Percentiles rank a stretch among this genome's conserved stretches.
Evolutionary conservation across 2,888 invertebrate species (phyloP).

Genomic region (Melanostoma mellinum): DNA sequence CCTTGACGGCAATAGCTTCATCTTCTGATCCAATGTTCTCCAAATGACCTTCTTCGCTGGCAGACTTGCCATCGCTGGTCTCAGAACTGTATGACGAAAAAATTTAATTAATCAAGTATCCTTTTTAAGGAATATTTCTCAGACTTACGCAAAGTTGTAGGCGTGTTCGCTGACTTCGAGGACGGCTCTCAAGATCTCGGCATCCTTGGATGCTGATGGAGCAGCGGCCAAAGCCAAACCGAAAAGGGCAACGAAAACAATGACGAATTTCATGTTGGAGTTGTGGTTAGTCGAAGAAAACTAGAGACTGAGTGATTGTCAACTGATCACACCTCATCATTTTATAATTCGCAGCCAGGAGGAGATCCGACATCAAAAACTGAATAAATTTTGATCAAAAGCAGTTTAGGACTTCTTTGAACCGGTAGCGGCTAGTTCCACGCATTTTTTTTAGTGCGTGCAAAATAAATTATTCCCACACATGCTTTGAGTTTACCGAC

Average conservation of each 20-base stretch:
- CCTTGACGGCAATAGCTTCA: too few relatives aligned
- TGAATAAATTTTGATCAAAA: too few relatives aligned
- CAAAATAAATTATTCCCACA: too few relatives aligned
- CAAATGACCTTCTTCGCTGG: constrained; percentile 82
- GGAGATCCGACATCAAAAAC: not conserved
- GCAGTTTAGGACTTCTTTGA: too few relatives aligned
- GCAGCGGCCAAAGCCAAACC: constrained; percentile 78
- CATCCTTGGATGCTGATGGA: constrained; percentile 81
- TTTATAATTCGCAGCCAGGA: constrained; percentile 62
- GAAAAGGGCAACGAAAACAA: constrained; percentile 76
- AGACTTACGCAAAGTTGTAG: constrained; percentile 62
- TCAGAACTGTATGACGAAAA: constrained; percentile 81
- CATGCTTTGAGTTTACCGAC: too few relatives aligned
- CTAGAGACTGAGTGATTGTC: constrained; percentile 65
- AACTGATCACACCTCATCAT: constrained; percentile 9
- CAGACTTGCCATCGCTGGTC: constrained; percentile 84
- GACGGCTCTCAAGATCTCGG: constrained; percentile 85
- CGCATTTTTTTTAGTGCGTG: too few relatives aligned
- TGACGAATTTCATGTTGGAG: constrained; percentile 77
- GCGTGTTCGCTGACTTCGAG: constrained; percentile 80
- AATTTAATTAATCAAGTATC: not conserved
- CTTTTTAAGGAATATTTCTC: not conserved
- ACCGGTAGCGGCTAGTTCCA: too few relatives aligned
- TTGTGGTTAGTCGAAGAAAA: constrained; percentile 60
- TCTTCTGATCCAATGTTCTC: constrained; percentile 83